A percentile compares a stretch with the other conserved stretches of the same genome.
Evolutionary conservation across 2,888 invertebrate genomes (phyloP).

Genomic region (Ctena decussata): DNA sequence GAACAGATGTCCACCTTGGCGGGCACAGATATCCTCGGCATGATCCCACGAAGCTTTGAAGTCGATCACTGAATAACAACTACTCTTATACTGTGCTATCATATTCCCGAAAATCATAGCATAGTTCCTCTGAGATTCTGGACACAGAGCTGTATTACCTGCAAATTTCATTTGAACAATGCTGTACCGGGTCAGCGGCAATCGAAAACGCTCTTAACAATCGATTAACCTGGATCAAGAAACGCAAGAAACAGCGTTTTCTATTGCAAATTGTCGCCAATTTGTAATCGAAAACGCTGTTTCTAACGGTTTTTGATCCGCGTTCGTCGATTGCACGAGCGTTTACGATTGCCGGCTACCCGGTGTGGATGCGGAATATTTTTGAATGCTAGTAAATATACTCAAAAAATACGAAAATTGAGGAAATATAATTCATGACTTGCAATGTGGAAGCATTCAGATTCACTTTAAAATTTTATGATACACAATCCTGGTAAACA

Average conservation of each 20-base stretch:
- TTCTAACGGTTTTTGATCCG: no score
- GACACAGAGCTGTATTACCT: background rate
- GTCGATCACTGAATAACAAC: constrained; percentile 5
- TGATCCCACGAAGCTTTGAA: background rate
- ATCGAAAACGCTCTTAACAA: no score
- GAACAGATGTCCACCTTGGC: constrained; percentile 5
- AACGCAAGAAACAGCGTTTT: no score
- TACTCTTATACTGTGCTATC: background rate
- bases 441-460: background rate
- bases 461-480: no score
- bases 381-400: background rate
- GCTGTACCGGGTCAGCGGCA: background rate
- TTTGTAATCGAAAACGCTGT: no score
- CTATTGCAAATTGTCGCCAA: no score
- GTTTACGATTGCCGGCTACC: background rate
- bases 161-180: background rate
- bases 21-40: constrained; percentile 12
- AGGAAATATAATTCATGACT: background rate
- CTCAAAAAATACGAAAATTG: background rate
- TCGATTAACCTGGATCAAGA: no score
- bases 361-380: background rate
- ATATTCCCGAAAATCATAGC: background rate
- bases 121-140: background rate
- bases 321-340: no score
- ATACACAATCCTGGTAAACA: no score